Base-by-base conservation (phyloP, 2,888 invertebrate genomes). In the Deroplatys truncata region DNA sequence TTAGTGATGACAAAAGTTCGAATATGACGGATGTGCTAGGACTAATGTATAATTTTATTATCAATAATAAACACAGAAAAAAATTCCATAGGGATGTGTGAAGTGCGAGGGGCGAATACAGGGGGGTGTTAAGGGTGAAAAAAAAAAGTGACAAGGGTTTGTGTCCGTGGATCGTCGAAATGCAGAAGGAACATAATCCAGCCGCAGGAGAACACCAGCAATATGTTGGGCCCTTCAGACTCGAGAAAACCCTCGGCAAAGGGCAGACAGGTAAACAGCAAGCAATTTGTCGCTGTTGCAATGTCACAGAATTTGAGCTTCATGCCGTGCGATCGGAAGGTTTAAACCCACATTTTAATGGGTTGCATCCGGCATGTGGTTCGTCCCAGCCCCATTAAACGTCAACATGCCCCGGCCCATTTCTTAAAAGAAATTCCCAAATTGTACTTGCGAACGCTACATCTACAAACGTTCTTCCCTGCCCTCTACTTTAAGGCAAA, bases 171-270 rank as follows among this genome's bases (percentile, higher is more conserved):
- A 84, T 35, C 84, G 82, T 84, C 84, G 84, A 85, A 84, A 92
- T 92, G 92, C 92, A 92, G 91, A 92, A 92, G 91, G 92, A 92
- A 85, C 91, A 91, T 90, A 91, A 91, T 88, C 88, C 91, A 83
- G 86, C 90, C 28, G 91, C 91, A 86, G 91, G 91, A 88, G 97
- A 97, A 94, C 95, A 95, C 93, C 97, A 98, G 93, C 98, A 98
- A 94, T 99, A 98, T 95, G 99, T 99, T 93, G 99, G 99, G 92
- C 99, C 99, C 90, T 99, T 99, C 95, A 96, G 99, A 94, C 95
- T 99, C 94, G 99, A 99, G 94, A 99, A 99, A 94, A 99, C 99
- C 89, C 96, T 99, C 91, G 99, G 99, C 92, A 99, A 99, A 94
- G 99, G 99, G 91, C 99, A 99, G 95, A 99, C 99, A 94, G 99